phyloP scores from a whole-genome alignment of 2,113 vertebrate species.

The Ploceus nigricollis region DNA sequence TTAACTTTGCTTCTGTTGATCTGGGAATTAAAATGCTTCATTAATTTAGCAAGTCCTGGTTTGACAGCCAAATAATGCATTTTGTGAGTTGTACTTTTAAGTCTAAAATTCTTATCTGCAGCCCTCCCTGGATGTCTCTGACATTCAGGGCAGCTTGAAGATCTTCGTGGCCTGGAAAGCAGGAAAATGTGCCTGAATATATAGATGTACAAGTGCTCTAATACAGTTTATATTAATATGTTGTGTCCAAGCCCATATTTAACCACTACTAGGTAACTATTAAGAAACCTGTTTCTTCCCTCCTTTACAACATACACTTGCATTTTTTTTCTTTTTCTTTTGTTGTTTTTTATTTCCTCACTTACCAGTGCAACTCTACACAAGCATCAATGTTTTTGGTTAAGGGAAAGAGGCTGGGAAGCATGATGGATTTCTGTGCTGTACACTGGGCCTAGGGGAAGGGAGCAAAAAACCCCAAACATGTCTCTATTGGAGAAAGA shows the following conservation, averaged over 20 bases:
- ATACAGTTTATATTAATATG: not conserved
- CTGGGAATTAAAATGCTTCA: conserved; percentile 69
- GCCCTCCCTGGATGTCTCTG: not conserved
- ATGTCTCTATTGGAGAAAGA: not conserved
- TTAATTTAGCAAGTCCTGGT: conserved; percentile 67
- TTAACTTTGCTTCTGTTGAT: conserved; percentile 70
- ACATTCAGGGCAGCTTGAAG: not conserved
- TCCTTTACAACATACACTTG: not conserved
- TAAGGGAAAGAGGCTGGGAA: not conserved
- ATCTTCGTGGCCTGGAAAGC: not conserved
- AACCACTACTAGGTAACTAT: not conserved
- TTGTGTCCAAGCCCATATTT: not conserved
- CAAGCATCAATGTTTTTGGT: not conserved
- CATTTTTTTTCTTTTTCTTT: not conserved
- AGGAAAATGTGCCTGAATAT: not conserved
- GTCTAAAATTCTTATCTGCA: conserved; percentile 25
- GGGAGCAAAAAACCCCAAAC: not conserved
- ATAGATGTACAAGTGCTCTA: not conserved
- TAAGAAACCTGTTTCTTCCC: not conserved
- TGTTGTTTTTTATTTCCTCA: not conserved
- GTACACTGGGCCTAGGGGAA: not conserved
- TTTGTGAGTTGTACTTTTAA: conserved; percentile 55
- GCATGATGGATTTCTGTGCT: not conserved
- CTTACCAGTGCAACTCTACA: not conserved
- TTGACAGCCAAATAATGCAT: conserved; percentile 68